phyloP scores from a whole-genome alignment of 2,113 vertebrate species.

The Phycodurus eques region DNA sequence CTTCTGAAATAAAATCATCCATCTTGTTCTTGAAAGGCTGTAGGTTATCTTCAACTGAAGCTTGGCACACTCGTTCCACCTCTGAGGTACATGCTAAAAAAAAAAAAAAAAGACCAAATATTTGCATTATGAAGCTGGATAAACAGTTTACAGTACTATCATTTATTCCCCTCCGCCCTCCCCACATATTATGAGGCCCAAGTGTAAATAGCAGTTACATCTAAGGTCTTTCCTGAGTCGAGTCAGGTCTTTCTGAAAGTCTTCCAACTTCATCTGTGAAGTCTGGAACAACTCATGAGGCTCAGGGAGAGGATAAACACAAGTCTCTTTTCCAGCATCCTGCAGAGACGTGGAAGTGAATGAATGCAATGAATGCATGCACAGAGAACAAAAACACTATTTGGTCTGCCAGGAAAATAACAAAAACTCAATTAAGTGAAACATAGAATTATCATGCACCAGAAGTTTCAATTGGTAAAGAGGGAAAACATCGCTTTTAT shows the following conservation, averaged over 20 bases:
- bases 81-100: constrained; percentile 85
- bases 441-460: too few species aligned
- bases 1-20: constrained; percentile 87
- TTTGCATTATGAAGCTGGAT: background rate
- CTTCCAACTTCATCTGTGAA: constrained; percentile 97
- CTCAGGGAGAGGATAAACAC: constrained; percentile 89
- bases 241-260: constrained; percentile 91
- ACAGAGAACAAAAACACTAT: background rate
- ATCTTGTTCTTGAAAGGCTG: constrained; percentile 96
- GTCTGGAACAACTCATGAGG: constrained; percentile 96
- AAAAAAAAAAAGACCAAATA: background rate
- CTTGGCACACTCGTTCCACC: constrained; percentile 87
- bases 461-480: too few species aligned
- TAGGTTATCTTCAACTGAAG: constrained; percentile 86
- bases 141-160: background rate
- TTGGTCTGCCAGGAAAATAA: background rate
- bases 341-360: constrained; percentile 40
- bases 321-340: constrained; percentile 91
- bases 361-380: background rate
- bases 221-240: constrained; percentile 89
- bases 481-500: too few species aligned
- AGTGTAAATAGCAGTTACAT: constrained; percentile 71
- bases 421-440: background rate
- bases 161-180: background rate
- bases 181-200: background rate